Base-by-base conservation (phyloP, 2,888 invertebrate species). In the Stenodema calcarata region DNA sequence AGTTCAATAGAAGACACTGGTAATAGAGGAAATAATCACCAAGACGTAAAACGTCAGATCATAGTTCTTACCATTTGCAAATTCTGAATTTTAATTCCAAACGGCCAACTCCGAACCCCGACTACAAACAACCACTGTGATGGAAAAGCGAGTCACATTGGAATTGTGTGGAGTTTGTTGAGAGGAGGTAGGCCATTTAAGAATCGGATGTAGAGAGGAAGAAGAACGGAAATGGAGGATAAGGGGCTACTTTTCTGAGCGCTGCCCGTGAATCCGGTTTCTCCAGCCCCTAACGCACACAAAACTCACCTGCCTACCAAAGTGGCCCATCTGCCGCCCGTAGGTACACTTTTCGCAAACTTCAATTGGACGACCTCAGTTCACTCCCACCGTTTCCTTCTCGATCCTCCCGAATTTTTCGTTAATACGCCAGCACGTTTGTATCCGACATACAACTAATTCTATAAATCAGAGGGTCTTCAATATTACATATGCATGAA, bases 231-330 rank as follows among this genome's bases (percentile, higher is more conserved):
- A 75, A 75, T 75, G 9, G 73, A 75, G 73, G 73, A 75, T 75
- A 75, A 75, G 73, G 50, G 73, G 73, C 73, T 75, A 75, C 73
- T 75, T 75, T 75, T 75, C 73, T 11, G 73, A 41, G 73, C 41
- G 73, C 73, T 30, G 30, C 16, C 73, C 73, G 73, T 75, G 73
- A 75, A 75, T 75, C 73, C 73, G 73, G 73, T 35, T 54, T 30
- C 73, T 30, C n/a, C 73, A 11, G 41, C 16, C 35, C 35, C n/a
- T 35, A 75, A 75, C 73, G 18, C 69, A 18, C 35, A 75, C 35
- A 75, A 75, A 75, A 30, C 73, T 75, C 73, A 75, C 73, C 73
- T 16, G n/a, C 41, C 73, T 35, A 41, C 73, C 73, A 41, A 41
- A 30, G n/a, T 41, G 73, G n/a, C 41, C n/a, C 30, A 35, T 41